Evolutionary conservation across 2,113 vertebrate species (phyloP).

Genomic region (Platysteira castanea): DNA sequence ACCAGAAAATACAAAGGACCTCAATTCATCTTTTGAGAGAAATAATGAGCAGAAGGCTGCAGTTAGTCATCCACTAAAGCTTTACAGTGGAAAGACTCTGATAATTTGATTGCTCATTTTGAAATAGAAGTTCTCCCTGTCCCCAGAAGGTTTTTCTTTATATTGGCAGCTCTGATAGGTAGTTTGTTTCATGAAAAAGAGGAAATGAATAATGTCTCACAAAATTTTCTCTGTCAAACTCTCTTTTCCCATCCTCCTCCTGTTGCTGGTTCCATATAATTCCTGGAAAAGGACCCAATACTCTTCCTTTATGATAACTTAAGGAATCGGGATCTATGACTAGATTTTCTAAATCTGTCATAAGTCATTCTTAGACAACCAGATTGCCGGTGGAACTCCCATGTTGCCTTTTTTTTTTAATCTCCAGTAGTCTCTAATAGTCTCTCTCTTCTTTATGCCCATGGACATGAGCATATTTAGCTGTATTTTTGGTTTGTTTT

Average conservation of each 20-base stretch:
- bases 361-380: background rate
- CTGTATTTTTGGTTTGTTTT: background rate
- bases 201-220: constrained; percentile 7
- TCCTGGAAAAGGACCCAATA: background rate
- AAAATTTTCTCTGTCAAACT: background rate
- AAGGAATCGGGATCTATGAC: background rate
- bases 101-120: constrained; percentile 69
- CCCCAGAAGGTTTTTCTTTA: constrained; percentile 49
- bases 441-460: background rate
- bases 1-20: constrained; percentile 54
- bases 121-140: constrained; percentile 56
- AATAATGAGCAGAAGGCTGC: constrained; percentile 66
- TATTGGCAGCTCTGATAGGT: constrained; percentile 51
- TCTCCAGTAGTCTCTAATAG: background rate
- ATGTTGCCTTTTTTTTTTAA: background rate
- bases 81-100: constrained; percentile 58
- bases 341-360: background rate
- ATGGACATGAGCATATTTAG: background rate
- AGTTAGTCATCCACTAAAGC: constrained; percentile 64
- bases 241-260: background rate
- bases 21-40: constrained; percentile 66
- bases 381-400: background rate
- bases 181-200: constrained; percentile 28
- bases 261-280: background rate
- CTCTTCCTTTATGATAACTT: background rate